Base-by-base conservation (phyloP, 37 sponge, comb jelly and placozoan genomes). In the Aphrocallistes beatrix region DNA sequence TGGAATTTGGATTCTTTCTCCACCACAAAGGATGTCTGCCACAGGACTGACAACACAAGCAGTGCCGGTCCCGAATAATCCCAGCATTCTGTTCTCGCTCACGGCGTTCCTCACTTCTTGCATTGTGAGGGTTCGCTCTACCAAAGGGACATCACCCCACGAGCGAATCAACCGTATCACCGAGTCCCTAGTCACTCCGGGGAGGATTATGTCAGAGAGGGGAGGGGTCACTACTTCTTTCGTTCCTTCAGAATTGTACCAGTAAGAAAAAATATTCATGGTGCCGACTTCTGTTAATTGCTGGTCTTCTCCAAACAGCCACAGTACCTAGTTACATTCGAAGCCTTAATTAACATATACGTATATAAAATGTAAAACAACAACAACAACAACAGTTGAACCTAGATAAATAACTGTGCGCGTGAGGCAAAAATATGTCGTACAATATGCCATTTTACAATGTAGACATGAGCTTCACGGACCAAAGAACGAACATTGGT, bases 141-240 rank as follows among this genome's bases (percentile, higher is more conserved):
- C 89, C 37, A 99, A 94, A 13, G 75, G 75, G 6, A 60, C 75
- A 3, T 3, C 21, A 13, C 21, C 96, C 99, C 99, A 99, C 50
- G 88, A 51, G 17, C 89, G 87, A 36, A 89, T 88, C 39, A 99
- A 51, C 38, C 90, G 93, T 17, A 99, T 81, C 19, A 99, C 85
- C 37, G 96, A 95, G 37, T 90, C 88, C 39, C 99, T 88, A 10
- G 94, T 94, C 10, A 99, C 94, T 75, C 99, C 99, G 0, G 99
- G 99, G 0, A 99, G 89, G 48, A 99, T 99, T 36, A 93, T 85
- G 9, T 96, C 99, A 83, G 83, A 69, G 45, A 99, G 87, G 25
- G 99, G 96, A 51, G 99, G 96, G 1, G 99, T 99, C 49, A 94
- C 94, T 85, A 99, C 91, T 87, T 99, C 99, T 0, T 93, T 96